Evolutionary conservation across 2,797 vertebrate species (phyloP).

Genomic region (Sternarchorhynchus goeldii): DNA sequence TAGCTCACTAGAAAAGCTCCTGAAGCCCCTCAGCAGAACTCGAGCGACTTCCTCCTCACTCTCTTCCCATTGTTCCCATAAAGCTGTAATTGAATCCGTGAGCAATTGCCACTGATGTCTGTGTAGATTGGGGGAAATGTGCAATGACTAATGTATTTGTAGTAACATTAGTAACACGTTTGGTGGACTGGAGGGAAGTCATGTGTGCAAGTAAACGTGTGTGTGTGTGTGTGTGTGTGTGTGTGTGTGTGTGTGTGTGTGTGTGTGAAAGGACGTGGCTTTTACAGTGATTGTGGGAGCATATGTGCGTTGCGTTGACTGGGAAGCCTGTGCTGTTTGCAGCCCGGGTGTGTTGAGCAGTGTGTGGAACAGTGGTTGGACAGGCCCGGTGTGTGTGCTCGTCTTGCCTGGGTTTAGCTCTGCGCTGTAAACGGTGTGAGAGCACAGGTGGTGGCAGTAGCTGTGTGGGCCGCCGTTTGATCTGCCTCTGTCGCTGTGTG

Average conservation of each 20-base stretch:
- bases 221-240: neutral
- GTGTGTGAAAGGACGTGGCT: slow-evolving; percentile 14
- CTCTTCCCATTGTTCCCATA: slow-evolving; percentile 30
- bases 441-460: slow-evolving; percentile 23
- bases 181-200: neutral
- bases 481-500: slow-evolving; percentile 31
- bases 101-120: slow-evolving; percentile 33
- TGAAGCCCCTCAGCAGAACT: slow-evolving; percentile 27
- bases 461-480: slow-evolving; percentile 42
- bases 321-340: neutral
- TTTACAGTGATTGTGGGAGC: slow-evolving; percentile 23
- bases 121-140: neutral
- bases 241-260: neutral
- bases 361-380: neutral
- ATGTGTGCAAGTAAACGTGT: neutral
- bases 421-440: slow-evolving; percentile 32
- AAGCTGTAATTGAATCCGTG: slow-evolving; percentile 45
- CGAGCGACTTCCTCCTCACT: slow-evolving; percentile 8
- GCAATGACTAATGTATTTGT: slow-evolving; percentile 24
- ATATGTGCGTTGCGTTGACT: neutral
- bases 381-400: neutral
- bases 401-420: neutral
- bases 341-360: neutral
- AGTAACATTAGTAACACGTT: slow-evolving; percentile 20
- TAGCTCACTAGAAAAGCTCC: slow-evolving; percentile 35